These are phyloP conservation scores for Eurystomus glaucurus DNA, from an alignment of 2,797 vertebrate genomes.

Conservation along the genomic window DNA sequence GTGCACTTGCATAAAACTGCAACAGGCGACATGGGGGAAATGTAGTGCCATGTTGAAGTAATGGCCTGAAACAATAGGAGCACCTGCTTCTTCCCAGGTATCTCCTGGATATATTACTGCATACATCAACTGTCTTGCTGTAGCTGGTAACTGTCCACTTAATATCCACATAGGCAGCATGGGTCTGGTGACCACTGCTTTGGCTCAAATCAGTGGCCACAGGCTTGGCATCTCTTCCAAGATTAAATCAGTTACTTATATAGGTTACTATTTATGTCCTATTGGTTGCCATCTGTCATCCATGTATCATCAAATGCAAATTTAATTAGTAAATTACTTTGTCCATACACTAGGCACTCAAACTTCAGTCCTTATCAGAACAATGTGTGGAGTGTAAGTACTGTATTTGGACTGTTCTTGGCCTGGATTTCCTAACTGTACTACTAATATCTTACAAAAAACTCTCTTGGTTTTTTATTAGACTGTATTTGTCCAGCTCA, in stretches of 20 bases:
- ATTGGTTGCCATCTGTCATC: constrained; percentile 48
- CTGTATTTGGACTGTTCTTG: not conserved
- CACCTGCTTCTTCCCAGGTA: constrained; percentile 34
- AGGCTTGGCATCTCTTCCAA: not conserved
- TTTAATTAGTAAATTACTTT: constrained; percentile 15
- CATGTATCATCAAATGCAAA: constrained; percentile 36
- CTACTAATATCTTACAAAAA: not conserved
- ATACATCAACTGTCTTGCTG: not conserved
- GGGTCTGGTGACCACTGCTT: constrained; percentile 12
- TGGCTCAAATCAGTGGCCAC: constrained; percentile 1
- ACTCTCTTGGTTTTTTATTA: not conserved
- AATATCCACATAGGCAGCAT: constrained; percentile 32
- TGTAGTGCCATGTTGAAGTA: constrained; percentile 21
- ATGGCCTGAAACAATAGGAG: constrained; percentile 33
- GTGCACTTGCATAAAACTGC: not conserved
- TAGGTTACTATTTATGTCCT: constrained; percentile 16
- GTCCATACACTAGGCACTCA: not conserved
- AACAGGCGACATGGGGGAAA: not conserved
- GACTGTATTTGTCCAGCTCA: not conserved
- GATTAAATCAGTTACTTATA: constrained; percentile 2
- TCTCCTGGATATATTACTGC: not conserved
- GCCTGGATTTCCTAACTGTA: not conserved
- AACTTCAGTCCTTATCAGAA: not conserved
- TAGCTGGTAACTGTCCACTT: constrained; percentile 25
- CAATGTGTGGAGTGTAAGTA: not conserved